Evolutionary conservation across 2,797 vertebrate genomes (phyloP), one percentile per base, ranked within the genome.

Genomic region (Sebastes baramenuke): DNA sequence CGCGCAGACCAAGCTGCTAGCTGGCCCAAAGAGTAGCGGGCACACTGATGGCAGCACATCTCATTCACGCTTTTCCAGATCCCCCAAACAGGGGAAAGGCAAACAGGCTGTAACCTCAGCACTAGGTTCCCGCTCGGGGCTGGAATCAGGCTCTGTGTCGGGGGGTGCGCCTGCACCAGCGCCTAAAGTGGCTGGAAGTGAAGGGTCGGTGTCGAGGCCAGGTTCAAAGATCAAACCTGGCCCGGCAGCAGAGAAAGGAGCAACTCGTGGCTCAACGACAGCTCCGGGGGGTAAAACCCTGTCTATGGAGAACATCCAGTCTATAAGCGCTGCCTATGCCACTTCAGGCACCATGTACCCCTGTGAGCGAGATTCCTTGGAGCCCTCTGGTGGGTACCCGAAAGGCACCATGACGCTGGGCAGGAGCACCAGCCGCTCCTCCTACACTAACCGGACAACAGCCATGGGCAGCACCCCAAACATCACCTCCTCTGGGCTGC

Each of bases 271-370:
- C 27, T 93, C 90, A 11, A 81, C 65, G 0, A 93, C 90, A 46
- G 92, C 92, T 18, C 89, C 93, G 2, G 92, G 96, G 1, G 97
- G 98, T 61, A 99, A 99, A 95, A 99, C 98, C 0, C 79, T 99
- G 34, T 99, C 98, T 0, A 98, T 99, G 98, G 98, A 99, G 94
- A 99, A 99, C 82, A 98, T 99, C 91, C 98, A 99, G 94, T 99
- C 98, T 73, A 94, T 99, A 84, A 99, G 98, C 62, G 98, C 98
- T 75, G 98, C 97, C 91, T 99, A 99, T 93, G 97, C 98, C 86
- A 97, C 98, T 1, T 97, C 98, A 77, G 97, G 97, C 87, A 96
- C 97, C 80, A 97, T 97, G 95, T 99, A 99, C 87, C 94, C 98
- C 89, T 97, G 94, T 83, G 97, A 98, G 87, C 97, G 96, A 4